phyloP scores from a whole-genome alignment of 1,140 invertebrate genomes.

The Eriosoma lanigerum region DNA sequence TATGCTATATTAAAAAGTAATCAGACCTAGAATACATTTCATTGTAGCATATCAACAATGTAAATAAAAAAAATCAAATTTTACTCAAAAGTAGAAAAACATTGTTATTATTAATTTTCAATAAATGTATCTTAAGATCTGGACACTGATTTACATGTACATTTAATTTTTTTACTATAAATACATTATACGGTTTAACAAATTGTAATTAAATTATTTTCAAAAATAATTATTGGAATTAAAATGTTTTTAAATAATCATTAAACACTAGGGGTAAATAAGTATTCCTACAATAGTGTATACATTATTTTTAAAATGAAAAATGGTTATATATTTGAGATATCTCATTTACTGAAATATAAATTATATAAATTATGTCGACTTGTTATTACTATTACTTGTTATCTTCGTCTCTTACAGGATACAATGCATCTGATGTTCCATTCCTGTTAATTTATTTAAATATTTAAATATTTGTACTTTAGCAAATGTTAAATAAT shows the following conservation, averaged over 20 bases:
- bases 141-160: too few relatives aligned
- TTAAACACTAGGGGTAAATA: neutral
- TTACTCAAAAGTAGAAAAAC: too few relatives aligned
- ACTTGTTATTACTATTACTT: too few relatives aligned
- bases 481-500: neutral
- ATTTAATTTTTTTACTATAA: too few relatives aligned
- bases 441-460: neutral
- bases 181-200: too few relatives aligned
- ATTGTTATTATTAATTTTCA: too few relatives aligned
- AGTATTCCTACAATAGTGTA: neutral
- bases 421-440: neutral
- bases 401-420: neutral
- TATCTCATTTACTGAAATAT: neutral
- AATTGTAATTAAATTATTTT: neutral
- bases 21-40: too few relatives aligned
- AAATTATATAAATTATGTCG: neutral
- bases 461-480: neutral
- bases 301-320: too few relatives aligned
- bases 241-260: neutral
- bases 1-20: too few relatives aligned
- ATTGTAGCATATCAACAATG: too few relatives aligned
- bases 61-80: too few relatives aligned
- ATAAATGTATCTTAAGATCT: too few relatives aligned
- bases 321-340: neutral
- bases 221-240: neutral